phyloP scores from a whole-genome alignment of 2,797 vertebrate genomes.

The Darevskia mixta region DNA sequence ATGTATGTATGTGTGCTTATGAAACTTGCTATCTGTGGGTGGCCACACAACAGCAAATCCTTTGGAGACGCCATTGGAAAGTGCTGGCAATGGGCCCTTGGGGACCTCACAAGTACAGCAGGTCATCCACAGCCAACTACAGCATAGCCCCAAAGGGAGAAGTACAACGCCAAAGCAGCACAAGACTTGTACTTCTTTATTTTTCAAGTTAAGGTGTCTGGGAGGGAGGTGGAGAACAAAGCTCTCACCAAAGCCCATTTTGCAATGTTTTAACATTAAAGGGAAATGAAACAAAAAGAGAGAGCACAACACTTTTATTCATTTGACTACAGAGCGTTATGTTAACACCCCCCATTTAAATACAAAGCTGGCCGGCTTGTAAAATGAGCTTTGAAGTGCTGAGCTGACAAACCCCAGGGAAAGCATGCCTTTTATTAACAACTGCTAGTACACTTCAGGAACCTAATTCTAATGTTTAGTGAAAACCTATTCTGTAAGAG shows the following conservation, averaged over 20 bases:
- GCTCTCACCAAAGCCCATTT: neutral
- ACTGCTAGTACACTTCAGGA: conserved; percentile 48
- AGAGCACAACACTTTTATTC: conserved; percentile 44
- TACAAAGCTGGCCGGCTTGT: conserved; percentile 18
- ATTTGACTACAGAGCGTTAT: conserved; percentile 65
- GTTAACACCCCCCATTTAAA: conserved; percentile 61
- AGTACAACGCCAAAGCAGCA: neutral
- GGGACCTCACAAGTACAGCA: neutral
- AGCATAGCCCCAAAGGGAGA: neutral
- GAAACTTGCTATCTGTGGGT: neutral
- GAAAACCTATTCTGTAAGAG: conserved; percentile 8
- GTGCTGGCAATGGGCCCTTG: neutral
- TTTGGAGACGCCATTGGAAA: neutral
- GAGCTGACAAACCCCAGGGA: conserved; percentile 70
- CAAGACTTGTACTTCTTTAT: neutral
- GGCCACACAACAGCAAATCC: neutral
- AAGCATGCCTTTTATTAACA: conserved; percentile 58
- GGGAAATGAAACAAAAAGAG: conserved; percentile 11
- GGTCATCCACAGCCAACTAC: neutral
- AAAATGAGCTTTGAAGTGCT: conserved; percentile 72
- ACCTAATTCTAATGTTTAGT: conserved; percentile 40
- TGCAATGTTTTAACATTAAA: neutral
- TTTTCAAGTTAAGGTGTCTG: neutral
- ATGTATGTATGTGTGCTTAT: no score
- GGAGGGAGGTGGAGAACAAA: neutral